phyloP scores from a whole-genome alignment of 2,113 vertebrate genomes.

The Odocoileus virginianus region DNA sequence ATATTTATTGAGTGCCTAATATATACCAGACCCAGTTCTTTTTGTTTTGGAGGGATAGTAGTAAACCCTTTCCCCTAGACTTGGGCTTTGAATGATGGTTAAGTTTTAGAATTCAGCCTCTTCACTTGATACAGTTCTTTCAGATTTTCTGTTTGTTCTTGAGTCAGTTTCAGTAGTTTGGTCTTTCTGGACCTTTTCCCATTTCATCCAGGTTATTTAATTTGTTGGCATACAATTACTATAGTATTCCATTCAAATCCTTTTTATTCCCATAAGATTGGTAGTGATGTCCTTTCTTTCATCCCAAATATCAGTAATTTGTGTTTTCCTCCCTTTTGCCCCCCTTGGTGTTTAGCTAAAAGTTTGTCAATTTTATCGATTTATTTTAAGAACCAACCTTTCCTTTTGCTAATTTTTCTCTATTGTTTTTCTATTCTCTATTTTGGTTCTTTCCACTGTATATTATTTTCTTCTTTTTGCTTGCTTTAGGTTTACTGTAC shows the following conservation, averaged over 20 bases:
- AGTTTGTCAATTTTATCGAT: not conserved
- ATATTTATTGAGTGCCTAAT: not conserved
- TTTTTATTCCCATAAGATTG: not conserved
- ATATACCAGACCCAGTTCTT: not conserved
- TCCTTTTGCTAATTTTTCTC: not conserved
- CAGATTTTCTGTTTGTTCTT: not conserved
- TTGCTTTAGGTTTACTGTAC: not conserved
- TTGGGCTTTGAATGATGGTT: not conserved
- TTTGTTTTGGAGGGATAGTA: not conserved
- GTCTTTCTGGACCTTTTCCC: not conserved
- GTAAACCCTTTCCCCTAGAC: not conserved
- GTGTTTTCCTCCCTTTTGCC: not conserved
- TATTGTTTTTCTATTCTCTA: not conserved
- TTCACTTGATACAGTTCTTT: not conserved
- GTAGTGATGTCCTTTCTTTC: not conserved
- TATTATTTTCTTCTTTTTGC: not conserved
- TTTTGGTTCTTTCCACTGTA: not conserved
- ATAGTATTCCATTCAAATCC: not conserved
- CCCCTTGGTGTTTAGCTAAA: not conserved
- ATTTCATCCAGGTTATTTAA: not conserved
- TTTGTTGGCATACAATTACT: not conserved
- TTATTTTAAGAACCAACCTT: not conserved
- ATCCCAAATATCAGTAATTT: not conserved
- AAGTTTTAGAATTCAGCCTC: not conserved
- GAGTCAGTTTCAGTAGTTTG: not conserved